phyloP scores from a whole-genome alignment of 2,888 invertebrate species.

The Drosophila mayaguana region DNA sequence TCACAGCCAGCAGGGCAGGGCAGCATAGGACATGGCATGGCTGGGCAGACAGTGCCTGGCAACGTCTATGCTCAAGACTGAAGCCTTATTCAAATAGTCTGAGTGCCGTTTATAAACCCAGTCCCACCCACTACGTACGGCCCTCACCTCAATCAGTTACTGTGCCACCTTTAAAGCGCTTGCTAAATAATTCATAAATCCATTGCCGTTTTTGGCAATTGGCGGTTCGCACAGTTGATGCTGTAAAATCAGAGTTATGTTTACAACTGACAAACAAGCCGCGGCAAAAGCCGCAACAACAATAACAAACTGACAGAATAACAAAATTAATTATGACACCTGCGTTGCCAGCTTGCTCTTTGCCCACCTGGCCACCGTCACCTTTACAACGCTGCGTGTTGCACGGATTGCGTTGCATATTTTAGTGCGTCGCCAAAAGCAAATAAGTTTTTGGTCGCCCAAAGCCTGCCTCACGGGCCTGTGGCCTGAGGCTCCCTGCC shows the following conservation, averaged over 20 bases:
- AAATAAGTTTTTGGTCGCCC: constrained; percentile 47
- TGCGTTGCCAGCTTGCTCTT: constrained; percentile 27
- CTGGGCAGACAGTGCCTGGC: constrained; percentile 20
- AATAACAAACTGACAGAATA: constrained; percentile 52
- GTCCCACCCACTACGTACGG: background rate
- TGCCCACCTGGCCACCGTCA: background rate
- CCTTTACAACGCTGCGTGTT: constrained; percentile 14
- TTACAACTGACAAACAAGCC: constrained; percentile 54
- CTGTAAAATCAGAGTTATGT: constrained; percentile 50
- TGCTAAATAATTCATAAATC: constrained; percentile 42
- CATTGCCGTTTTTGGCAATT: constrained; percentile 18
- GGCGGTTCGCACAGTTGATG: constrained; percentile 23
- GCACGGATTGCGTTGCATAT: constrained; percentile 65
- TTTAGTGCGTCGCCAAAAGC: constrained; percentile 55
- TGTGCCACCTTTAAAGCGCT: constrained; percentile 16
- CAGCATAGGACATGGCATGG: background rate
- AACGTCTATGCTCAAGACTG: constrained; percentile 50
- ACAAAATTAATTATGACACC: constrained; percentile 75
- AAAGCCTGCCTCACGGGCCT: background rate
- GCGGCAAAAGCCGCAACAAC: constrained; percentile 46
- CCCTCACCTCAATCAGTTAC: background rate
- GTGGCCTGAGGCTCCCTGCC: background rate
- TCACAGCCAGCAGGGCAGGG: constrained; percentile 32
- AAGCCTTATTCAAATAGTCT: constrained; percentile 73
- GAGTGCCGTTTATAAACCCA: constrained; percentile 53